A percentile compares a stretch with the other conserved stretches of the same genome.
phyloP scores from a whole-genome alignment of 2,888 invertebrate species.

The Thymelicus lineola region DNA sequence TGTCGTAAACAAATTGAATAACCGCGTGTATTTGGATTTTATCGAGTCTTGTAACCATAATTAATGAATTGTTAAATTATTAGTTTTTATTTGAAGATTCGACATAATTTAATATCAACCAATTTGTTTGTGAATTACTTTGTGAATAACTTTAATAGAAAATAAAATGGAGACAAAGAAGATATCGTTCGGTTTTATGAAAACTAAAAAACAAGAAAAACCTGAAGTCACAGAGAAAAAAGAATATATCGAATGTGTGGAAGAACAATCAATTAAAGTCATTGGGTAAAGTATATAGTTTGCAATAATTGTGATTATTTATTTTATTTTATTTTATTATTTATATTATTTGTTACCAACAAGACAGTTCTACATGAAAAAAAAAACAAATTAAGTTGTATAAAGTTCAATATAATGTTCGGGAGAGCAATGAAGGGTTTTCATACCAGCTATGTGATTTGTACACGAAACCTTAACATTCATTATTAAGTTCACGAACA shows the following conservation, averaged over 20 bases:
- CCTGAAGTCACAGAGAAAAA: constrained; percentile 77
- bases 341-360: too few relatives aligned
- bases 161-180: constrained; percentile 88
- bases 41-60: too few relatives aligned
- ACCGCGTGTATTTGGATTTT: too few relatives aligned
- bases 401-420: too few relatives aligned
- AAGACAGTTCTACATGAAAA: too few relatives aligned
- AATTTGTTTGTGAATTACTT: neutral
- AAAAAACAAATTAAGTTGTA: too few relatives aligned
- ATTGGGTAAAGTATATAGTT: constrained; percentile 83
- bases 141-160: constrained; percentile 10
- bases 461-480: too few relatives aligned
- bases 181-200: constrained; percentile 92
- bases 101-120: neutral
- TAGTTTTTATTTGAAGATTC: neutral
- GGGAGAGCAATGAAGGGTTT: too few relatives aligned
- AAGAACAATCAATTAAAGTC: constrained; percentile 91
- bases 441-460: too few relatives aligned
- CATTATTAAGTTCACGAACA: too few relatives aligned
- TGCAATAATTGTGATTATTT: neutral
- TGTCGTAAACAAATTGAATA: constrained; percentile 1
- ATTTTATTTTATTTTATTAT: too few relatives aligned
- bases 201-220: constrained; percentile 82
- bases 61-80: neutral
- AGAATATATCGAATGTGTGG: constrained; percentile 91